phyloP scores from a whole-genome alignment of 2,113 vertebrate genomes.

The Oreochromis spilurus region DNA sequence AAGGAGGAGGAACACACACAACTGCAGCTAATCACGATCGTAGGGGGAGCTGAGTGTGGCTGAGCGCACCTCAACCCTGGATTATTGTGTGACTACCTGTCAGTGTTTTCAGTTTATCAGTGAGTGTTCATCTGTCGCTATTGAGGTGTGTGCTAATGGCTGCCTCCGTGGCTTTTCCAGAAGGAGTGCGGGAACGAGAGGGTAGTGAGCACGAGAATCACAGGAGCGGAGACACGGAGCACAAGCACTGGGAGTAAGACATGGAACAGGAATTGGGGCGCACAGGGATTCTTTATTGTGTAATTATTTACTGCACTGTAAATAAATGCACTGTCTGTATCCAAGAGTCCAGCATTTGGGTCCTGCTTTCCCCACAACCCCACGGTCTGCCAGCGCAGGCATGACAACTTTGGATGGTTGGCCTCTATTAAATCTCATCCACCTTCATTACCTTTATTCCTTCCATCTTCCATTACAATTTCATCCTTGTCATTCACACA shows the following conservation, averaged over 20 bases:
- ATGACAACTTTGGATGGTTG: background rate
- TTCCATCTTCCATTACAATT: background rate
- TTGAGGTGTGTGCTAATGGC: background rate
- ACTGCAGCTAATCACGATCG: no score
- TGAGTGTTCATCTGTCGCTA: background rate
- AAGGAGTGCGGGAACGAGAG: background rate
- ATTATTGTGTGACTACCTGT: background rate
- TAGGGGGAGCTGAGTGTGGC: background rate
- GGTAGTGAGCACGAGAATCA: background rate
- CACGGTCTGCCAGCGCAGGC: background rate
- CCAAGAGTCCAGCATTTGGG: background rate
- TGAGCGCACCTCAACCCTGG: background rate
- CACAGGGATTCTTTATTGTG: background rate
- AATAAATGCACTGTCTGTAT: background rate
- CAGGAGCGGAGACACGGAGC: background rate
- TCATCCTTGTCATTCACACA: background rate
- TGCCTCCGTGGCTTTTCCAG: fast-evolving
- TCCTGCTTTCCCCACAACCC: background rate
- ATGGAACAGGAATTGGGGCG: background rate
- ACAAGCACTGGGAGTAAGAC: background rate
- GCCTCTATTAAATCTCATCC: background rate
- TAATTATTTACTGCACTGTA: background rate
- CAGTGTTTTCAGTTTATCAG: background rate
- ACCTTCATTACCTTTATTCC: background rate
- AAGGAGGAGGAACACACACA: no score